phyloP scores from a whole-genome alignment of 1,140 invertebrate genomes.

The Druon quercuslanigerum region DNA sequence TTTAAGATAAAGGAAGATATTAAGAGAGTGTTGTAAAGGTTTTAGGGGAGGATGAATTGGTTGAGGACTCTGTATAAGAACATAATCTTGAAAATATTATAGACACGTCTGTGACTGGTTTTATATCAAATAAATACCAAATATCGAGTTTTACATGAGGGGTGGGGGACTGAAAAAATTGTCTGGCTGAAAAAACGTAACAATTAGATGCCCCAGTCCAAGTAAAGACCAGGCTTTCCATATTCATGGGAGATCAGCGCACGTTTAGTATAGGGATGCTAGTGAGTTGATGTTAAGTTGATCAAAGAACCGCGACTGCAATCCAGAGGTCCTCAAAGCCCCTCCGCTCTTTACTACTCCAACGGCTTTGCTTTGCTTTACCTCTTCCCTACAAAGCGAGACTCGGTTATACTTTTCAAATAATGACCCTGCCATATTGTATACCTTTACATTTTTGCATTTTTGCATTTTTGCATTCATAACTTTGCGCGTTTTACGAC shows the following conservation, averaged over 20 bases:
- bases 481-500: slow-evolving; percentile 34
- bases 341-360: slow-evolving; percentile 64
- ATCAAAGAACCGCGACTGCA: slow-evolving; percentile 66
- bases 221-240: slow-evolving; percentile 48
- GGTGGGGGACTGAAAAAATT: no score
- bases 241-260: slow-evolving; percentile 68
- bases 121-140: no score
- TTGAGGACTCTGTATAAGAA: no score
- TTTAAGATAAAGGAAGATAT: no score
- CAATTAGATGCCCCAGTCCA: slow-evolving; percentile 59
- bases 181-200: slow-evolving; percentile 39
- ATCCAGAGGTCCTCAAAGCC: slow-evolving; percentile 49
- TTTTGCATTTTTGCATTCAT: slow-evolving; percentile 68
- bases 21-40: no score
- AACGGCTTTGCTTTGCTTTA: slow-evolving; percentile 50
- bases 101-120: no score
- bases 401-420: slow-evolving; percentile 67
- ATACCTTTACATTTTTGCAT: slow-evolving; percentile 72
- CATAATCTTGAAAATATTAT: no score
- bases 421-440: slow-evolving; percentile 70
- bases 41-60: no score
- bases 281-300: slow-evolving; percentile 59
- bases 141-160: no score
- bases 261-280: slow-evolving; percentile 64
- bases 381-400: slow-evolving; percentile 26